Base-by-base conservation (phyloP, 2,113 vertebrate species). In the Speoplatyrhinus poulsoni region DNA sequence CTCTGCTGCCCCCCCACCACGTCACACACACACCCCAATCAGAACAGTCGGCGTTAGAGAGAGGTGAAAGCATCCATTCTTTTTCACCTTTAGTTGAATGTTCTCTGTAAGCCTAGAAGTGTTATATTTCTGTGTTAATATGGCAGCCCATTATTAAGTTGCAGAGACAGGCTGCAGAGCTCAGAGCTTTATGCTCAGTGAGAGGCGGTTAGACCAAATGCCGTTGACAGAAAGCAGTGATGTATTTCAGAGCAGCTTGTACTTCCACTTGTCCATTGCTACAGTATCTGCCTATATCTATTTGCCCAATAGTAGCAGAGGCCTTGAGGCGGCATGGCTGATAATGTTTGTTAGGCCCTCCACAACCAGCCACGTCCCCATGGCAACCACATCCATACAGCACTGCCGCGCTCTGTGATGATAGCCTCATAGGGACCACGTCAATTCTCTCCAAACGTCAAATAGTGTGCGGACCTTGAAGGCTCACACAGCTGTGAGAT, bases 381-480 rank as follows among this genome's bases (percentile, higher is more conserved):
- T 85, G 81, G 72, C 80, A 82, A 84, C 76, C 57, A 53, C 12
- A 16, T 65, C 76, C 65, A 69, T 82, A 75, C 55, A 53, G 71
- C 66, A 26, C 56, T 33, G 65, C 56, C 57, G 65, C 60, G 26
- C 59, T 58, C 54, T 74, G 63, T 77, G 75, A 84, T 82, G 72
- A 80, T 71, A 72, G 76, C 68, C 69, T 72, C 65, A 79, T 79
- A 76, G 75, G 75, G 72, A 77, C 54, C 61, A 65, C 61, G 64
- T 78, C 67, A 69, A 53, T 71, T 68, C 76, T 80, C 65, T 46
- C 17, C 65, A 46, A 68, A 73, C 67, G 61, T 76, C 56, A 78
- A 80, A 80, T 15, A 36, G 62, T 57, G 67, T 61, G 73, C 2
- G 41, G 68, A 75, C 71, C 72, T 73, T 75, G 75, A 73, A 78